phyloP scores from a whole-genome alignment of 1,140 invertebrate species.

The Papilio polytes region DNA sequence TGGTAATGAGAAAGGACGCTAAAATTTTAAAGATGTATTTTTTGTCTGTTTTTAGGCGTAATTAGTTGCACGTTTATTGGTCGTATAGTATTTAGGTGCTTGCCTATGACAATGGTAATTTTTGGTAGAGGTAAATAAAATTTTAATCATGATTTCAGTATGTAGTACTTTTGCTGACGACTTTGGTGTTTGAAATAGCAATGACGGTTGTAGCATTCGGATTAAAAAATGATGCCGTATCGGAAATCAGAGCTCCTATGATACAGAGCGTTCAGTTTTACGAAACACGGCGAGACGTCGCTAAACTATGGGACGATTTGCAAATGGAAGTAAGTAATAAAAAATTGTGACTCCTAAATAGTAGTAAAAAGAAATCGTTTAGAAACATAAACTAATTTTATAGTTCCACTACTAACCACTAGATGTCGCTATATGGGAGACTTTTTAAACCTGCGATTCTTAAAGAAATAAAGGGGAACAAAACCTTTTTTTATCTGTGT shows the following conservation, averaged over 20 bases:
- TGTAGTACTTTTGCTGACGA: slow-evolving; percentile 86
- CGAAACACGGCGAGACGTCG: slow-evolving; percentile 50
- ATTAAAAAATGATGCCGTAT: slow-evolving; percentile 84
- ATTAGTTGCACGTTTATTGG: no score
- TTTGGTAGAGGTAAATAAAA: no score
- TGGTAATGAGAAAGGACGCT: no score
- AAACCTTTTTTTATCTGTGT: no score
- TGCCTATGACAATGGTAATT: no score
- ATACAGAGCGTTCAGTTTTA: slow-evolving; percentile 80
- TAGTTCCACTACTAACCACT: not conserved
- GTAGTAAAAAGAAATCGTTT: no score
- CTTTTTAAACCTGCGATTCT: no score
- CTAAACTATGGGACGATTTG: slow-evolving; percentile 68
- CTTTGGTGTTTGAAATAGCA: slow-evolving; percentile 91
- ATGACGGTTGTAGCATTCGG: slow-evolving; percentile 91
- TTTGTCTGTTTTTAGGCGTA: no score
- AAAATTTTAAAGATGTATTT: no score
- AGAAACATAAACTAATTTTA: not conserved
- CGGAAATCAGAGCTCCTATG: slow-evolving; percentile 81
- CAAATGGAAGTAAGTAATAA: slow-evolving; percentile 64
- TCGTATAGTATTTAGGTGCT: no score
- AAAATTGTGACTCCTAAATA: no score
- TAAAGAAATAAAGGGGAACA: no score
- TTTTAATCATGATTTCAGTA: slow-evolving; percentile 85
- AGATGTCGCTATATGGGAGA: not conserved